Base-by-base conservation (phyloP, 2,797 vertebrate genomes). In the Neomorphus geoffroyi region DNA sequence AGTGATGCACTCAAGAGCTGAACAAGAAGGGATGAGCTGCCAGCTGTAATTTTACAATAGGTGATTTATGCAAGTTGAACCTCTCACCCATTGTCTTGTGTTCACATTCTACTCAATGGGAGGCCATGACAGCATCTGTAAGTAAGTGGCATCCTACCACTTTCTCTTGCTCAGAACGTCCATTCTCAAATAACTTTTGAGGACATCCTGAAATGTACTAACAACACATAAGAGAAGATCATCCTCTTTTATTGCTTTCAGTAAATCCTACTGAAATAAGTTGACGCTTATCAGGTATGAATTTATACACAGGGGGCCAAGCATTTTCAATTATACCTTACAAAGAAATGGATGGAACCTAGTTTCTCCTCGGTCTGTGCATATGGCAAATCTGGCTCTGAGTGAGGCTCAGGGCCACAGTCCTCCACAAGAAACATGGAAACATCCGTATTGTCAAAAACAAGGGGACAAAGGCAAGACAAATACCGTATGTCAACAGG, bases 401-500 rank as follows among this genome's bases (percentile, higher is more conserved):
- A 30, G 16, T 8, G 28, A 53, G 41, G 48, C 53, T 88, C 35
- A 30, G 50, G 37, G 60, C 45, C 45, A 60, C 11, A 15, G 2
- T 33, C 6, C 58, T 69, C 50, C 41, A 46, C 39, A 81, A 61
- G 27, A 22, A 69, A 23, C 13, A 28, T 5, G 39, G 50, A 60
- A 91, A 50, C 12, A 56, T 1, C 16, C 6, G 6, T 19, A 54
- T 79, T 70, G 35, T 35, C 56, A 62, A 70, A 79, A 62, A 43
- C 39, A 66, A 43, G 32, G 46, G 75, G 62, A 48, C 5, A 86
- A 74, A 83, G 30, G 7, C 6, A 48, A 67, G 33, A 53, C 27
- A 61, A 60, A 0, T 1, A 70, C 7, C 18, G 30, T 0, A 1
- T 56, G 41, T 24, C 46, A 75, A 9, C 15, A 61, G 18, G 12